These are phyloP conservation scores for Phyllostomus hastatus DNA, from an alignment of 2,113 vertebrate species.

Conservation along the genomic window DNA sequence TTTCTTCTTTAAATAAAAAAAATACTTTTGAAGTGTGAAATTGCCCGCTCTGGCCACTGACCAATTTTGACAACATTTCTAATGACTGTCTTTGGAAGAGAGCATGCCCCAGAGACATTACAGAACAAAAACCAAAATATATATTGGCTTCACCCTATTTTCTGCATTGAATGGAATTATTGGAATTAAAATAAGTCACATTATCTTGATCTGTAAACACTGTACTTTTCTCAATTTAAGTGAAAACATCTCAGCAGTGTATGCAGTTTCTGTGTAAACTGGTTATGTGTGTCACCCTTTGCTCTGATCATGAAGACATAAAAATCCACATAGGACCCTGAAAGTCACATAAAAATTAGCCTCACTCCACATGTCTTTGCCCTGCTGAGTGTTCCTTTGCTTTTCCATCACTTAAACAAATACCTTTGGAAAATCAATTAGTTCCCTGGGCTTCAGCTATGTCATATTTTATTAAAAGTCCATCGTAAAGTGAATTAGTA, in stretches of 20 bases:
- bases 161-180: neutral
- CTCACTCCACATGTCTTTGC: neutral
- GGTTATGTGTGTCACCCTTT: neutral
- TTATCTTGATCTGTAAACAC: neutral
- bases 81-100: constrained; percentile 54
- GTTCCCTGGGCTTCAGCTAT: neutral
- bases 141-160: neutral
- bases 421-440: neutral
- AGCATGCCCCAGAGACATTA: constrained; percentile 54
- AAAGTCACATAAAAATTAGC: neutral
- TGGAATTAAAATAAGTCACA: neutral
- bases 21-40: constrained; percentile 69
- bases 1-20: constrained; percentile 61
- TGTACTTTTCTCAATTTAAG: neutral
- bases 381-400: neutral
- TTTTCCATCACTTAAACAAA: neutral
- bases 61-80: constrained; percentile 57
- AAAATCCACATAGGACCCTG: neutral
- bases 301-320: neutral
- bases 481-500: neutral
- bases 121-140: constrained; percentile 66
- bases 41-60: constrained; percentile 62
- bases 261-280: neutral
- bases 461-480: neutral
- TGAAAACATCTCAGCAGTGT: neutral